These are phyloP conservation scores for Thermophis baileyi DNA, from an alignment of 2,113 vertebrate genomes.

Conservation along the genomic window DNA sequence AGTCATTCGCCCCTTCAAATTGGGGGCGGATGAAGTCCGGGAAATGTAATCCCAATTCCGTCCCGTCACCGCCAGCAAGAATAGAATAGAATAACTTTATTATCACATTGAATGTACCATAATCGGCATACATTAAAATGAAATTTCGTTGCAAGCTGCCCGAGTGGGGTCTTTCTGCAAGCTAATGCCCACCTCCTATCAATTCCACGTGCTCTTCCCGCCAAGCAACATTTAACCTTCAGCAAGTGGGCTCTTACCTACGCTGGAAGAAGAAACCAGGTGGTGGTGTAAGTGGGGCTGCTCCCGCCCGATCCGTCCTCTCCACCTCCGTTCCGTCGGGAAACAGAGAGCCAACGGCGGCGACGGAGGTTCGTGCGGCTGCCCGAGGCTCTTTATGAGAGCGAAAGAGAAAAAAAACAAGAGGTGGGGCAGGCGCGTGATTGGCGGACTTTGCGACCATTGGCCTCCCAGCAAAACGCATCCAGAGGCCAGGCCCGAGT, in stretches of 20 bases:
- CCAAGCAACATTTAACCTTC: neutral
- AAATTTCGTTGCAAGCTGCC: neutral
- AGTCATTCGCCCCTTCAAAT: neutral
- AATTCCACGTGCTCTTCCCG: neutral
- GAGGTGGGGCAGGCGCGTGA: neutral
- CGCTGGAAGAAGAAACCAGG: neutral
- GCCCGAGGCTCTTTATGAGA: neutral
- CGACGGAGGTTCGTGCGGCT: neutral
- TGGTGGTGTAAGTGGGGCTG: neutral
- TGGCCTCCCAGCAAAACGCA: neutral
- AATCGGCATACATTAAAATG: too few relatives aligned
- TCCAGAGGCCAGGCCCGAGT: rapidly evolving
- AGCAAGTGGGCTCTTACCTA: slow-evolving; percentile 22
- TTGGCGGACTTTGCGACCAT: neutral
- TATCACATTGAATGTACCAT: too few relatives aligned
- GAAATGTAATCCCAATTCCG: neutral
- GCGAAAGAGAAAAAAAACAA: neutral
- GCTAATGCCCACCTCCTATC: neutral
- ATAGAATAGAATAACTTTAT: too few relatives aligned
- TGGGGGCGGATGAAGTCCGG: neutral
- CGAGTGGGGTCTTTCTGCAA: too few relatives aligned
- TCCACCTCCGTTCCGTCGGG: neutral
- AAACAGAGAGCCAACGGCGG: neutral
- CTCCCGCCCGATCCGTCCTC: rapidly evolving
- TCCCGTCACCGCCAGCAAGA: too few relatives aligned